These are phyloP conservation scores for Proterorhinus semilunaris DNA, from an alignment of 2,113 vertebrate species.

Conservation along the genomic window DNA sequence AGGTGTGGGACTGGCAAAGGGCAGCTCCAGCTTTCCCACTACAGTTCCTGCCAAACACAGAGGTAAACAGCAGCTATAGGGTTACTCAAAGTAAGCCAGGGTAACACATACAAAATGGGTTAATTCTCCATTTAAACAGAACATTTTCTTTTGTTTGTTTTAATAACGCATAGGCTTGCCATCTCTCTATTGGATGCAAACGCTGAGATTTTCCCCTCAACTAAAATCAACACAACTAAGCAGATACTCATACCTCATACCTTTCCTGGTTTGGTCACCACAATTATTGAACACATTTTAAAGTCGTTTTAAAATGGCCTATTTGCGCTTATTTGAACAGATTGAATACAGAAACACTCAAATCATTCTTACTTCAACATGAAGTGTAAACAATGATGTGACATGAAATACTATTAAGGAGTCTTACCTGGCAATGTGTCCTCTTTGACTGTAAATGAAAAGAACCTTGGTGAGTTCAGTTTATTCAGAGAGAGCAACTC, in stretches of 20 bases:
- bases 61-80: not conserved
- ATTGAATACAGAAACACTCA: no score
- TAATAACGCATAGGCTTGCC: no score
- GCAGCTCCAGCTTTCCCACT: conserved; percentile 67
- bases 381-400: not conserved
- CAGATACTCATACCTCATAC: no score
- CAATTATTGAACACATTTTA: no score
- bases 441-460: conserved; percentile 76
- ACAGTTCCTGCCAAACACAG: conserved; percentile 67
- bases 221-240: no score
- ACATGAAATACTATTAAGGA: not conserved
- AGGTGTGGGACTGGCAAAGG: conserved; percentile 40
- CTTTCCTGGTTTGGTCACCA: no score
- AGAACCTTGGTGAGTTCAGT: conserved; percentile 59
- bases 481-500: conserved; percentile 40
- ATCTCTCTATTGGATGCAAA: no score
- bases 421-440: conserved; percentile 73
- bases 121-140: not conserved
- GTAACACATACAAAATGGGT: no score
- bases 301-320: no score
- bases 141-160: no score
- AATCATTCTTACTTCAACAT: no score
- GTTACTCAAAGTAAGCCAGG: not conserved
- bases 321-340: no score
- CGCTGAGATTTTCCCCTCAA: not conserved